Conservation (phyloP, 2,888 invertebrate genomes). For the Dascillus cervinus region DNA sequence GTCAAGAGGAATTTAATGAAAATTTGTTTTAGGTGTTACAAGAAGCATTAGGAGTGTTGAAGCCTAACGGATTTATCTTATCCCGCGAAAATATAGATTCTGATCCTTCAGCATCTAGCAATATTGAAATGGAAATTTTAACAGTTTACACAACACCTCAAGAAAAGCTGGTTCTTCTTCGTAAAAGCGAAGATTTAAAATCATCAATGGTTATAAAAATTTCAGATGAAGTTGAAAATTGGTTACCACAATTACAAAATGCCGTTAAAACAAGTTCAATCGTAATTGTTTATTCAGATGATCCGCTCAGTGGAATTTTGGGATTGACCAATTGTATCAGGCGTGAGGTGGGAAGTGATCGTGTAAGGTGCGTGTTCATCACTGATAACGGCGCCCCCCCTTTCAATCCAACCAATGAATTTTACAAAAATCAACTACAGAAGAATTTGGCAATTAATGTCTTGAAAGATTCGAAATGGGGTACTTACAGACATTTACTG, state of each 20-base stretch:
- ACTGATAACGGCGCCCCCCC: slow-evolving; percentile 48
- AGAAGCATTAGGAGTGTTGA: no score
- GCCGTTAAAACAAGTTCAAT: slow-evolving; percentile 24
- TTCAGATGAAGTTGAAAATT: slow-evolving; percentile 39
- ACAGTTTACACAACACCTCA: slow-evolving; percentile 44
- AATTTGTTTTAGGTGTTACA: no score
- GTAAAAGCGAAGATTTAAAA: no score
- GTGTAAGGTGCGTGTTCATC: slow-evolving; percentile 56
- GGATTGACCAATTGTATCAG: no score
- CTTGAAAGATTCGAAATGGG: slow-evolving; percentile 49
- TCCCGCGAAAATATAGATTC: no score
- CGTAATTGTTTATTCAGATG: slow-evolving; percentile 55
- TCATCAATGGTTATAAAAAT: no score
- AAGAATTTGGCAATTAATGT: slow-evolving; percentile 78
- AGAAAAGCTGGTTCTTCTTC: slow-evolving; percentile 49
- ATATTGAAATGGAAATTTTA: slow-evolving; percentile 46
- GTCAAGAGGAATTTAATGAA: no score
- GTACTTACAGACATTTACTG: no score
- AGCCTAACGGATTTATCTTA: slow-evolving; percentile 53
- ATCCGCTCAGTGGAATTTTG: slow-evolving; percentile 66
- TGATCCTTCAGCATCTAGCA: no score
- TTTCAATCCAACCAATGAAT: no score
- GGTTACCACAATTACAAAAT: slow-evolving; percentile 46
- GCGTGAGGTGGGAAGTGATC: slow-evolving; percentile 47
- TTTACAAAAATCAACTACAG: slow-evolving; percentile 54